A percentile compares a stretch with the other conserved stretches of the same genome.
These are phyloP conservation scores for Lepas anatifera DNA, from an alignment of 2,888 invertebrate species.

Conservation along the genomic window DNA sequence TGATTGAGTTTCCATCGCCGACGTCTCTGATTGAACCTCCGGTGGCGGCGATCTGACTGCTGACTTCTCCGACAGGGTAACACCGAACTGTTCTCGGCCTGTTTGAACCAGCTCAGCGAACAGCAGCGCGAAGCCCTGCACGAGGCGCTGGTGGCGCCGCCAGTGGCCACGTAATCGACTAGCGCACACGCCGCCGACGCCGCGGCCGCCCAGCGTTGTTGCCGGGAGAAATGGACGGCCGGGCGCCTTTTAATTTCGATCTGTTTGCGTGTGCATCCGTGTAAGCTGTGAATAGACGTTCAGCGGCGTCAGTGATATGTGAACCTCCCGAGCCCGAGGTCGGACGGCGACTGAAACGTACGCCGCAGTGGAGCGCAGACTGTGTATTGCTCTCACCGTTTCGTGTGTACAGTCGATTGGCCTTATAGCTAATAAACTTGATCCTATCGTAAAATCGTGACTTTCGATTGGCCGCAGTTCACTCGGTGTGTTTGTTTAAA, in stretches of 20 bases:
- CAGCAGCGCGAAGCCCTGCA: constrained; percentile 76
- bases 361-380: not conserved
- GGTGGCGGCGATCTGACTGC: too few species aligned
- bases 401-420: not conserved
- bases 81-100: constrained; percentile 64
- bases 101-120: constrained; percentile 56
- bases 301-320: too few species aligned
- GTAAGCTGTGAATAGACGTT: too few species aligned
- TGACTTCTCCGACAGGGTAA: constrained; percentile 51
- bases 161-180: too few species aligned
- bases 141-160: constrained; percentile 26
- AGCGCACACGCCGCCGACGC: not conserved
- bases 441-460: not conserved
- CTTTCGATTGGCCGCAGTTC: not conserved
- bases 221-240: too few species aligned
- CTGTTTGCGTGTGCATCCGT: too few species aligned
- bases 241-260: too few species aligned
- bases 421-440: constrained; percentile 4
- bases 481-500: not conserved
- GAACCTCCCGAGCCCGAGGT: not conserved
- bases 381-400: not conserved
- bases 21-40: too few species aligned
- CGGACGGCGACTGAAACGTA: not conserved
- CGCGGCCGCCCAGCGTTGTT: not conserved
- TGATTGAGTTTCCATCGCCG: too few species aligned